Base-by-base conservation (phyloP, 2,888 invertebrate genomes). In the Diarsia mendica region DNA sequence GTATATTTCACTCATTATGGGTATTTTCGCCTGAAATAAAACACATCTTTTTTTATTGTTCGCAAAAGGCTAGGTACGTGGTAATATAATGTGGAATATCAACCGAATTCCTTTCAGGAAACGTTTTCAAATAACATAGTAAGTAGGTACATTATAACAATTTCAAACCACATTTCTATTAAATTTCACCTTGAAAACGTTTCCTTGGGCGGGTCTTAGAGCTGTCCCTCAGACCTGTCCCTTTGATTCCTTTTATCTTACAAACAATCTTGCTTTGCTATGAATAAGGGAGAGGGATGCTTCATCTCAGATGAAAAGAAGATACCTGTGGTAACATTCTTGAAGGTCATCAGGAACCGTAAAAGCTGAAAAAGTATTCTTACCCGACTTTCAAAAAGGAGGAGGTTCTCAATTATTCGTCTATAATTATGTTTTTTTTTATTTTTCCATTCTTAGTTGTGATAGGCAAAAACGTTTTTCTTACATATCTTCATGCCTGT, bases 121-220 rank as follows among this genome's bases (percentile, higher is more conserved):
- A 9, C 33, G 3, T 33, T 18, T 33, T 58, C 11, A 20, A 10
- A 2, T 20, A 11, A 39, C 61, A n/a, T 5, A 20, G 10, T 28
- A 1, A 28, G n/a, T n/a, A 39, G 39, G 33, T 39, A 20, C 20
- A 20, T 63, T 5, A 15, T 23, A 48, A 33, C 53, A 58, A 63
- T 48, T 60, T 60, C n/a, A 51, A 23, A 71, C 2, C 11, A 48
- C 23, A 33, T 79, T 66, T 61, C 39, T 18, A 72, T 73, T 61
- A 68, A 53, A 65, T 61, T 46, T 67, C 58, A 65, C 71, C 72
- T 82, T 76, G 61, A 55, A 49, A 33, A n/a, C 28, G 51, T 73
- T 71, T 65, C 76, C 83, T 82, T 83, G 72, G 33, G 13, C 11
- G 18, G 39, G 48, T 58, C 64, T 83, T 68, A 79, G 18, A 67